Percentiles rank a stretch among this genome's conserved stretches.
Conservation (phyloP, 2,888 invertebrate genomes). For the Himalopsyche kuldschensis region DNA sequence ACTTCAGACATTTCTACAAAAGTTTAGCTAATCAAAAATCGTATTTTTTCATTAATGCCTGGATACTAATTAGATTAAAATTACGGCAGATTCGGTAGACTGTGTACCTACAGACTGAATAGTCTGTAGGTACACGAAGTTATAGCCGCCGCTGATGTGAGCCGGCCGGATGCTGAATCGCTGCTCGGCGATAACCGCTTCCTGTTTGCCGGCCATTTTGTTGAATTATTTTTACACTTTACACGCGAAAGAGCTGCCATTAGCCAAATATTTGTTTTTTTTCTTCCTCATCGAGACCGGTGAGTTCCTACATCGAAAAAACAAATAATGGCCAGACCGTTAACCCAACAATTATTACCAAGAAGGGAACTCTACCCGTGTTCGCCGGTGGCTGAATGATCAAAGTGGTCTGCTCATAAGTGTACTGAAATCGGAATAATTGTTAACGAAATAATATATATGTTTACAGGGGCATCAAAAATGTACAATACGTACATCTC, state of each 20-base stretch:
- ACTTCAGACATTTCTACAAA: too few relatives aligned
- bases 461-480: too few relatives aligned
- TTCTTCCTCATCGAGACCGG: neutral
- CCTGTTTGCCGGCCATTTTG: neutral
- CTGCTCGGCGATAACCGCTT: neutral
- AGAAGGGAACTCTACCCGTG: too few relatives aligned
- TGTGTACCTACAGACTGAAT: too few relatives aligned
- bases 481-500: too few relatives aligned
- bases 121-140: neutral
- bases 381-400: too few relatives aligned
- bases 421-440: too few relatives aligned
- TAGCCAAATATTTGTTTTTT: neutral
- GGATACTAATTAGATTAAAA: too few relatives aligned
- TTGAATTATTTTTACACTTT: neutral
- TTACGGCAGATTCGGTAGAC: neutral
- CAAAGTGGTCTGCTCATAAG: too few relatives aligned
- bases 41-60: too few relatives aligned
- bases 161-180: neutral
- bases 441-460: too few relatives aligned
- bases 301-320: neutral
- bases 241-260: neutral
- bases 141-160: neutral
- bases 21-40: too few relatives aligned
- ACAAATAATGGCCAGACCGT: neutral
- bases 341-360: neutral